Evolutionary conservation across 1,140 invertebrate species (phyloP), one percentile per base, ranked within the genome.

Genomic region (Gonatopus flavifemur): DNA sequence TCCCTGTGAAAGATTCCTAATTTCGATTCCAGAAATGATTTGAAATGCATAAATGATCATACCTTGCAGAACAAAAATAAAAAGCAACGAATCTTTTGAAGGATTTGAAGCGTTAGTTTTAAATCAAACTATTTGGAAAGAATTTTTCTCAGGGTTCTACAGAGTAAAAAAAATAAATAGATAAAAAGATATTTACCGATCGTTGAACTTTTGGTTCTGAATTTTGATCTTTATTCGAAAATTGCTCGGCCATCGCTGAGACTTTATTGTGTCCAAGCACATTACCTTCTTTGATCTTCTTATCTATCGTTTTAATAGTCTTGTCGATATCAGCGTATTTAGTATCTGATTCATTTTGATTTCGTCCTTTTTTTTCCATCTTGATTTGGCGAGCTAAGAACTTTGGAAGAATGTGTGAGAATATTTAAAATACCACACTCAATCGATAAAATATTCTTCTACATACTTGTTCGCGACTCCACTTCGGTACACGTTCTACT

Each of bases 401-500:
- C 85, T 91, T n/a, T n/a, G n/a, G 72, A 55, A 76, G 60, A 52
- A 74, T 74, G 58, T 56, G 67, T 73, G 69, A 74, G 66, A 72
- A 30, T 32, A 40, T 52, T 52, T 60, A 49, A 63, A 57, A 55
- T 44, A 43, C n/a, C n/a, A 55, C 37, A 36, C 38, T 31, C 24
- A 42, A 13, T 77, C 80, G 54, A 78, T 80, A 51, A n/a, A 64
- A 78, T 45, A 80, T 49, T 58, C 56, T 55, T 32, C 53, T 63
- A 45, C 76, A 62, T 55, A 83, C 82, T 70, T 90, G 88, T 67
- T 94, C 89, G 59, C 86, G 82, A 76, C 88, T 93, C 92, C 92
- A 94, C 69, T 92, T 93, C 28, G 91, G 92, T 19, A 94, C 91
- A 68, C 87, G 87, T 64, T 93, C 90, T 18, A 88, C 80, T 51